phyloP scores from a whole-genome alignment of 2,113 vertebrate genomes.

The Entosphenus tridentatus region DNA sequence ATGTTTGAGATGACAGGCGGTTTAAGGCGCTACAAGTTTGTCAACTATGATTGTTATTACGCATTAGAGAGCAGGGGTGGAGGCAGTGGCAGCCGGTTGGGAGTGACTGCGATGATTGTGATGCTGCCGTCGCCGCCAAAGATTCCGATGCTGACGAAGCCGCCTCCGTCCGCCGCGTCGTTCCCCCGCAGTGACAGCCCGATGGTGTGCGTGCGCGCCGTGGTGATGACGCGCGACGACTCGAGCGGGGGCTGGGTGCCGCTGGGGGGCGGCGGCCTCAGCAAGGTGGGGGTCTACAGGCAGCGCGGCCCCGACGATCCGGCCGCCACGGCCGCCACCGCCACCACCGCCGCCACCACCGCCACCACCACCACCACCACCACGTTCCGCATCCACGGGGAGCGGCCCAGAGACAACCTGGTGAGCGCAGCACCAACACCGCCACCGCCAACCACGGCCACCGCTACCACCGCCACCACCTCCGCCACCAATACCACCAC shows the following conservation, averaged over 20 bases:
- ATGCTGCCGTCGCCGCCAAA: no score
- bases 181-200: slow-evolving; percentile 15
- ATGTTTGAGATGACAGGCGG: no score
- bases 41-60: no score
- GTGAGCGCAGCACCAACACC: slow-evolving; percentile 27
- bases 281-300: slow-evolving; percentile 57
- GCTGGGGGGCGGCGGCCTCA: slow-evolving; percentile 61
- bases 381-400: slow-evolving; percentile 57
- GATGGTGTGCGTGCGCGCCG: slow-evolving; percentile 59
- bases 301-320: slow-evolving; percentile 40
- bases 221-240: slow-evolving; percentile 84
- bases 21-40: no score
- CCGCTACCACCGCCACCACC: no score
- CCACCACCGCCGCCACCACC: slow-evolving; percentile 11
- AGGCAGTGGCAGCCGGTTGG: no score
- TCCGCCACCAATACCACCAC: no score
- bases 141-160: no score
- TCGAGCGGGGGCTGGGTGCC: slow-evolving; percentile 78
- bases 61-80: no score
- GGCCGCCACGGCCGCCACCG: slow-evolving; percentile 39
- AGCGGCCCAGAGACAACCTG: slow-evolving; percentile 61
- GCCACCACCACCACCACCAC: slow-evolving; percentile 24
- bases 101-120: no score
- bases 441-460: neutral
- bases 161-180: neutral